Base-by-base conservation (phyloP, 2,797 vertebrate species). In the Anguilla marmorata region DNA sequence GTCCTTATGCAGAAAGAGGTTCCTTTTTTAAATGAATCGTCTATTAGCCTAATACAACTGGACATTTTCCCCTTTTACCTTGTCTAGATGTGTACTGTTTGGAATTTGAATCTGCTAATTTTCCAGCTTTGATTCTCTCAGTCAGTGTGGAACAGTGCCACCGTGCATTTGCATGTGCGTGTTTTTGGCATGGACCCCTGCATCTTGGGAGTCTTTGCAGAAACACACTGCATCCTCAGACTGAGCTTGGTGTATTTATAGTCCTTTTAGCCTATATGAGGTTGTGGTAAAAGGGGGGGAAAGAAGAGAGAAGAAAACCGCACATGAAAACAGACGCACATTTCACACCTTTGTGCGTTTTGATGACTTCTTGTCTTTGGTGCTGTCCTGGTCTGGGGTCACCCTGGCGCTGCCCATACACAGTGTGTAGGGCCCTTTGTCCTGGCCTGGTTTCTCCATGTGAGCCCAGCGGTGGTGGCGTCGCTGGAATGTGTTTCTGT, bases 401-500 rank as follows among this genome's bases (percentile, higher is more conserved):
- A 12, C 37, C 52, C 84, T 11, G 85, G 63, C 1, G 82, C 4
- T 21, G 27, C 0, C 16, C 85, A 50, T 50, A 72, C 66, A 86
- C 91, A 89, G 83, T 80, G 37, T 85, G 56, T 48, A 89, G 87
- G 79, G 86, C 85, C 76, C 84, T 90, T 85, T 89, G 87, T 88
- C 85, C 16, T 86, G 37, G 58, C 63, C 30, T 11, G 41, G 86
- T 87, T 63, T 24, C 74, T 84, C 86, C 88, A 1, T 63, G 21
- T n/a, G 16, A 58, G 72, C 84, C 85, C 87, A 56, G 88, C 91
- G 88, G 2, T 16, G 74, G 74, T 24, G 12, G 74, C 33, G 87
- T 72, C 91, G 86, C 84, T 56, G 63, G 66, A 69, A 89, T 85
- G 0, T 84, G 52, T 69, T 85, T 63, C 48, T 87, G 85, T 69